Evolutionary conservation across 2,888 invertebrate species (phyloP).

Genomic region (Steinernema hermaphroditum): DNA sequence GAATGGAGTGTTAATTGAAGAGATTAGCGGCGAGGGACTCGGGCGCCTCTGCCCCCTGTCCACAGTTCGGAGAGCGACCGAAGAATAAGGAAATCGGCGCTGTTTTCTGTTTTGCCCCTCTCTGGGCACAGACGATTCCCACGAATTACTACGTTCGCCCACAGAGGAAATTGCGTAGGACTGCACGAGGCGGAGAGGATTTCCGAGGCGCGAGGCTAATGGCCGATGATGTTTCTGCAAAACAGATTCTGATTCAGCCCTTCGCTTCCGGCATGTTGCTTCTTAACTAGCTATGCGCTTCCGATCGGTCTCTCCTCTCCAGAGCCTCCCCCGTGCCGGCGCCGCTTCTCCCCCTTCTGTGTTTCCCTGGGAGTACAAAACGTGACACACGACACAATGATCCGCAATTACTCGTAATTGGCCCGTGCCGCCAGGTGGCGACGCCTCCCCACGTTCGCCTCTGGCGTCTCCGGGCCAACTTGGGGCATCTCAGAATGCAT

Average conservation of each 20-base stretch:
- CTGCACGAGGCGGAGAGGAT: constrained; percentile 28
- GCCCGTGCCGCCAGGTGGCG: not conserved
- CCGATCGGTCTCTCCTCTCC: constrained; percentile 1
- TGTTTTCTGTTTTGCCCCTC: too few species aligned
- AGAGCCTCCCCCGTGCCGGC: not conserved
- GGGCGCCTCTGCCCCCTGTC: too few species aligned
- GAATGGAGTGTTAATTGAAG: constrained; percentile 16
- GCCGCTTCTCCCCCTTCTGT: not conserved
- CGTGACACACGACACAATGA: not conserved
- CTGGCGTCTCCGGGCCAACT: not conserved
- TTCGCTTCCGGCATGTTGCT: not conserved
- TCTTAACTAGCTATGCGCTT: not conserved
- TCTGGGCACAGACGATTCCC: constrained; percentile 7
- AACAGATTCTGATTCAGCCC: constrained; percentile 13
- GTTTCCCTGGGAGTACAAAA: not conserved
- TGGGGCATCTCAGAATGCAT: not conserved
- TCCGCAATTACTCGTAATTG: constrained; percentile 9
- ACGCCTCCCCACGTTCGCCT: not conserved
- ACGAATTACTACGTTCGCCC: constrained; percentile 26
- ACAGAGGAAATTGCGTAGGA: constrained; percentile 17
- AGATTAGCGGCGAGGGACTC: not conserved
- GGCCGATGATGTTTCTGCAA: constrained; percentile 26
- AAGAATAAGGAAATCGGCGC: too few species aligned
- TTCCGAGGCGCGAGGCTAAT: constrained; percentile 31
- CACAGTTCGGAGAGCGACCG: too few species aligned